These are phyloP conservation scores for Agrotis clavis DNA, from an alignment of 2,888 invertebrate species.

Conservation along the genomic window DNA sequence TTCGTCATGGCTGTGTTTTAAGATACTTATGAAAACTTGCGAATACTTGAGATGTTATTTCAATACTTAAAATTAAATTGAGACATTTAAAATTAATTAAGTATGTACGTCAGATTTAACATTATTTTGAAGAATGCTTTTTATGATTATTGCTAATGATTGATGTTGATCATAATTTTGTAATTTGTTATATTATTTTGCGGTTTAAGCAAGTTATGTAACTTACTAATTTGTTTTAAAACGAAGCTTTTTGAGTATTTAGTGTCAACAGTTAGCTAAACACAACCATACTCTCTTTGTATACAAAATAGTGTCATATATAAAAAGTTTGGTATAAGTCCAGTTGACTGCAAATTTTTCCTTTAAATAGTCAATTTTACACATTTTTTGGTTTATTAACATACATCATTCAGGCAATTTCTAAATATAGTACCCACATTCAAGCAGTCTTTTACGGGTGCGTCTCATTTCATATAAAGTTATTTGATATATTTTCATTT, in stretches of 20 bases:
- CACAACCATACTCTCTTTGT: background rate
- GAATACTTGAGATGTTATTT: constrained; percentile 26
- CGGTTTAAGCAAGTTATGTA: background rate
- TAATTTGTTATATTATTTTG: background rate
- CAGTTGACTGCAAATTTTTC: no score
- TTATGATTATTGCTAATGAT: background rate
- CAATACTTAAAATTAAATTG: constrained; percentile 26
- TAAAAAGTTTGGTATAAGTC: no score
- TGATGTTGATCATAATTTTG: background rate
- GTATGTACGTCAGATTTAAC: constrained; percentile 7
- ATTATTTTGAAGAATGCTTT: constrained; percentile 10
- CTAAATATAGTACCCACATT: background rate
- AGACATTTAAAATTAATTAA: constrained; percentile 42
- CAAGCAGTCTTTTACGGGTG: no score
- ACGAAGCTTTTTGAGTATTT: background rate
- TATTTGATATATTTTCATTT: no score
- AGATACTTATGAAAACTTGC: constrained; percentile 36
- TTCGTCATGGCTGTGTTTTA: constrained; percentile 33
- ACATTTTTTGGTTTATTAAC: no score
- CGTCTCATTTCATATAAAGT: no score
- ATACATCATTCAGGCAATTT: no score
- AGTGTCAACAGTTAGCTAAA: background rate
- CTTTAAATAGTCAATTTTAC: no score
- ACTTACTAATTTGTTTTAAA: background rate
- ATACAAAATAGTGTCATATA: background rate